Percentiles rank a stretch among this genome's conserved stretches.
Conservation (phyloP, 2,113 vertebrate species). For the Amblyornis subalaris region DNA sequence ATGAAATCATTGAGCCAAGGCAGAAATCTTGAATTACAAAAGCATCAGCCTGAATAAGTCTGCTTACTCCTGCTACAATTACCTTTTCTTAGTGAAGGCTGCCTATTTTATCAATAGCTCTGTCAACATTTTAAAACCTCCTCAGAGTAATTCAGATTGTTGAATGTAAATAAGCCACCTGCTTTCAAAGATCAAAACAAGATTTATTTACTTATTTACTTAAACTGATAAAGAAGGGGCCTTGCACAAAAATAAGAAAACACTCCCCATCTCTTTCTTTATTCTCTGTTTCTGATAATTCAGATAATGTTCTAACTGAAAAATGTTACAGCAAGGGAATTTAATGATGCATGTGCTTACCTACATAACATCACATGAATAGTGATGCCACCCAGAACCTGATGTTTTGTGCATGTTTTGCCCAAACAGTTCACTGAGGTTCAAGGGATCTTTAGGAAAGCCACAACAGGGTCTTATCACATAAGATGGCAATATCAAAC, state of each 20-base stretch:
- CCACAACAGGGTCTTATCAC: not conserved
- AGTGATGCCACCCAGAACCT: not conserved
- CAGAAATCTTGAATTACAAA: slow-evolving; percentile 8
- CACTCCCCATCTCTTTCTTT: not conserved
- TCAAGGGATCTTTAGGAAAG: not conserved
- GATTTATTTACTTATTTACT: not conserved
- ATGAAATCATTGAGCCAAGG: slow-evolving; percentile 16
- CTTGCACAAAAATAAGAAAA: not conserved
- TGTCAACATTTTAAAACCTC: slow-evolving; percentile 14
- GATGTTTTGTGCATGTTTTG: not conserved
- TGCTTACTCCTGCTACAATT: slow-evolving; percentile 10
- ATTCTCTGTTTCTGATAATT: not conserved
- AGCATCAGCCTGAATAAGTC: not conserved
- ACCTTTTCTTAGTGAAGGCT: not conserved
- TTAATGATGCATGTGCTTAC: not conserved
- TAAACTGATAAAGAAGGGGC: not conserved
- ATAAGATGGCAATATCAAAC: not conserved
- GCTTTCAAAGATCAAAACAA: not conserved
- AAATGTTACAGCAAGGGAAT: not conserved
- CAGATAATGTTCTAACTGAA: not conserved
- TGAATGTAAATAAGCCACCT: slow-evolving; percentile 25
- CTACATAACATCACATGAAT: not conserved
- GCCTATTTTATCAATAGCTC: slow-evolving; percentile 3
- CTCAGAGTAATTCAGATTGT: not conserved
- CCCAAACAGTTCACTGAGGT: not conserved